A percentile compares a stretch with the other conserved stretches of the same genome.
These are phyloP conservation scores for Acanthiza pusilla DNA, from an alignment of 2,797 vertebrate species.

Conservation along the genomic window DNA sequence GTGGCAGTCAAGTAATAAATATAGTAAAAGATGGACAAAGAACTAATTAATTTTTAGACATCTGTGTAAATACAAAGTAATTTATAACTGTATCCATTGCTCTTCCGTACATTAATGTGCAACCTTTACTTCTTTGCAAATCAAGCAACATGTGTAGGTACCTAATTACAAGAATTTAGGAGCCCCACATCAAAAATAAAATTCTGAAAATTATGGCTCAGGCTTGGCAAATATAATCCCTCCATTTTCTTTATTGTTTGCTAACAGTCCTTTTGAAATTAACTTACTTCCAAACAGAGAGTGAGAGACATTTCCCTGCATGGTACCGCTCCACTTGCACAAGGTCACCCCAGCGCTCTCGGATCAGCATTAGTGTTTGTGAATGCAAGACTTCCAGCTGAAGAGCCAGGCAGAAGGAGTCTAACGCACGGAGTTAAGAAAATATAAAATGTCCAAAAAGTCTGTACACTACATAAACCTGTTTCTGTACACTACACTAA, in stretches of 20 bases:
- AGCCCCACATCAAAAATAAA: not conserved
- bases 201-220: not conserved
- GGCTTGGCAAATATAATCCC: not conserved
- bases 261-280: not conserved
- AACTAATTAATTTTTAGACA: not conserved
- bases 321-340: constrained; percentile 96
- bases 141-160: not conserved
- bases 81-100: not conserved
- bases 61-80: not conserved
- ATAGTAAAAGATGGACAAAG: not conserved
- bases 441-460: not conserved
- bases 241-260: not conserved
- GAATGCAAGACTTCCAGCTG: constrained; percentile 98
- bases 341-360: constrained; percentile 97
- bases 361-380: constrained; percentile 94
- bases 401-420: constrained; percentile 97
- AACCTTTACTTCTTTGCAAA: not conserved
- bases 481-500: not conserved
- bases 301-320: constrained; percentile 92
- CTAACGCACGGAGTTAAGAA: constrained; percentile 83
- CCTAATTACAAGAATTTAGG: not conserved
- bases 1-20: not conserved
- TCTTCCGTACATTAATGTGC: not conserved
- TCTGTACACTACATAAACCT: not conserved
- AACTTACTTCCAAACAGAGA: constrained; percentile 98